phyloP scores from a whole-genome alignment of 2,888 invertebrate genomes.

The Ichneumoninae sp. region DNA sequence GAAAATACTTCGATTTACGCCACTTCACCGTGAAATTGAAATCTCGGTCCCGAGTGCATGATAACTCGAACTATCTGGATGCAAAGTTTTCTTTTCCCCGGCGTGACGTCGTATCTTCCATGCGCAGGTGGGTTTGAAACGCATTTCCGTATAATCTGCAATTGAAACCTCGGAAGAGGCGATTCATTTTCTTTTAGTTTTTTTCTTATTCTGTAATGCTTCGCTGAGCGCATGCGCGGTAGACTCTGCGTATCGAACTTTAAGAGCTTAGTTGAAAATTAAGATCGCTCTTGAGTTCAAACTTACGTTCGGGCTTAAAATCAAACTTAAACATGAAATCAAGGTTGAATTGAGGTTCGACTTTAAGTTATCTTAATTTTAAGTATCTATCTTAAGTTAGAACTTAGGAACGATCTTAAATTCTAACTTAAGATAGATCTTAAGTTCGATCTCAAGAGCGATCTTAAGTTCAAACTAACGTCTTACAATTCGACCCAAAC shows the following conservation, averaged over 20 bases:
- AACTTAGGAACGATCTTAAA: neutral
- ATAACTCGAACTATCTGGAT: slow-evolving; percentile 2
- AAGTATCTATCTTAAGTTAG: no score
- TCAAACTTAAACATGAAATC: no score
- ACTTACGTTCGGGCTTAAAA: no score
- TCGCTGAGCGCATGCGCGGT: neutral
- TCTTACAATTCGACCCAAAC: no score
- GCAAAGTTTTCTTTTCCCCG: slow-evolving; percentile 1
- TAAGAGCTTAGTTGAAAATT: no score
- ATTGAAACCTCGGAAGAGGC: neutral
- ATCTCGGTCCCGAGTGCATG: slow-evolving; percentile 4
- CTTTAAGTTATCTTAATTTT: no score
- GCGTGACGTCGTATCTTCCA: neutral
- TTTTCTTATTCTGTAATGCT: neutral
- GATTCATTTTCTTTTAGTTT: neutral
- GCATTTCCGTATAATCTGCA: neutral
- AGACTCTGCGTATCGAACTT: no score
- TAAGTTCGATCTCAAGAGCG: no score
- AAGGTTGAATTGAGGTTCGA: no score
- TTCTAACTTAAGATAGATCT: neutral
- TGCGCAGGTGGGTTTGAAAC: neutral
- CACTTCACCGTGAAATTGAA: slow-evolving; percentile 33
- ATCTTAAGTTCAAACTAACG: no score
- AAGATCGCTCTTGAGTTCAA: no score
- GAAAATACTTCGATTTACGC: slow-evolving; percentile 34